Base-by-base conservation (phyloP, 2,113 vertebrate species). In the Charina bottae region DNA sequence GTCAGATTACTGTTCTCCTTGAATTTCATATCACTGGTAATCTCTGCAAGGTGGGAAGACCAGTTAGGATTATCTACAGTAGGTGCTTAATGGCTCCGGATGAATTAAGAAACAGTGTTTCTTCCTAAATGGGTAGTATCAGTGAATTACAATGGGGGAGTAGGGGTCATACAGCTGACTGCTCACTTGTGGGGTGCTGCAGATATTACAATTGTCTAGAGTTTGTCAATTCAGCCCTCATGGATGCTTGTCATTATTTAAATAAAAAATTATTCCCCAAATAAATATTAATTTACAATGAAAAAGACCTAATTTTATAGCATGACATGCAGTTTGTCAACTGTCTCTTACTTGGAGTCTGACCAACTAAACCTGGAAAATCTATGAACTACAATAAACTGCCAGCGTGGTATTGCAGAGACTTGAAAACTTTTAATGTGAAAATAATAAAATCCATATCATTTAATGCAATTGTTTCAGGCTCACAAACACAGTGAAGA, bases 321-420 rank as follows among this genome's bases (percentile, higher is more conserved):
- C 84, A 46, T 58, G 90, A 53, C 9, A 23, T 87, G 33, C 19
- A 46, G 53, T 91, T 95, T 87, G 68, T 87, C 53, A 46, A 49
- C 64, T 91, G 33, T 91, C 85, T 93, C 87, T 93, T 89, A 56
- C 72, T 93, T 7, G 3, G 37, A 94, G 49, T 91, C 60, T 93
- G 92, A 28, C 92, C 87, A 94, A 87, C 91, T 94, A 88, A 94
- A 94, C 87, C 5, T 12, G 53, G 59, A 92, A 93, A 93, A 93
- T 93, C 90, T 89, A 89, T 91, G 89, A 95, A 85, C 91, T 94
- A 89, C 94, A 94, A 95, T 88, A 94, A 94, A 92, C n/a, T 95
- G 88, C 91, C 92, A 95, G 93, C 90, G 94, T 42, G 92, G 86
- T 91, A 92, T 68, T 91, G 12, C 6, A 83, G 93, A 92, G 85